Percentiles rank a stretch among this genome's conserved stretches.
These are phyloP conservation scores for Recurvirostra avosetta DNA, from an alignment of 2,113 vertebrate species.

Conservation along the genomic window DNA sequence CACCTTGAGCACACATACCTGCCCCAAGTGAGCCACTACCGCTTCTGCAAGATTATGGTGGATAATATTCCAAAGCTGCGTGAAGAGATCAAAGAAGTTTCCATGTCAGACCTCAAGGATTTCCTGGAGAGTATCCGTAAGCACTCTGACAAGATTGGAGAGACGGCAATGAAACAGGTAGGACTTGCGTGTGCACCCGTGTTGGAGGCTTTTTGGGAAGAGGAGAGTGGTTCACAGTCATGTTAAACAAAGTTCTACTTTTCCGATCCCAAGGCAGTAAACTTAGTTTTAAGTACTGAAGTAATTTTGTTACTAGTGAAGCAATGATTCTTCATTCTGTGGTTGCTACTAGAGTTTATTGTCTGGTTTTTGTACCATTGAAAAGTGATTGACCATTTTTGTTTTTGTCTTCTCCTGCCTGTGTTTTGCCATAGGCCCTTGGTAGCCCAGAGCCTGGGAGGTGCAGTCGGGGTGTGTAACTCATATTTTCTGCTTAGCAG, in stretches of 20 bases:
- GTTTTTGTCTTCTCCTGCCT: accelerated
- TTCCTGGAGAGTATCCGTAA: conserved; percentile 98
- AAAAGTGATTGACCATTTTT: accelerated
- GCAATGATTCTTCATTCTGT: accelerated
- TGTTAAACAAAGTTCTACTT: neutral
- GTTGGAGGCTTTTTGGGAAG: neutral
- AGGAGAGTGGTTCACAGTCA: accelerated
- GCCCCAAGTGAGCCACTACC: conserved; percentile 90
- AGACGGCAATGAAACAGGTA: conserved; percentile 96
- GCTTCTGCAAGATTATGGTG: conserved; percentile 94
- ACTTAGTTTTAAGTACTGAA: neutral
- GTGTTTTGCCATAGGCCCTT: accelerated
- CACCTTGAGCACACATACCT: conserved; percentile 90
- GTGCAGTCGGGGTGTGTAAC: accelerated
- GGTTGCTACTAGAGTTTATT: neutral
- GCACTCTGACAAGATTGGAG: conserved; percentile 95
- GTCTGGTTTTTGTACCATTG: accelerated
- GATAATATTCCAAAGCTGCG: conserved; percentile 90
- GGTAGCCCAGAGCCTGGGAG: neutral
- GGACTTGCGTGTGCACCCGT: neutral
- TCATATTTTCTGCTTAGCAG: accelerated
- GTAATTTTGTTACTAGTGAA: neutral
- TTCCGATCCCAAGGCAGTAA: neutral
- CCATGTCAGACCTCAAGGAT: conserved; percentile 95
- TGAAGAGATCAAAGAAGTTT: conserved; percentile 88